Conservation (phyloP, 2,888 invertebrate species). For the Xestia c-nigrum region DNA sequence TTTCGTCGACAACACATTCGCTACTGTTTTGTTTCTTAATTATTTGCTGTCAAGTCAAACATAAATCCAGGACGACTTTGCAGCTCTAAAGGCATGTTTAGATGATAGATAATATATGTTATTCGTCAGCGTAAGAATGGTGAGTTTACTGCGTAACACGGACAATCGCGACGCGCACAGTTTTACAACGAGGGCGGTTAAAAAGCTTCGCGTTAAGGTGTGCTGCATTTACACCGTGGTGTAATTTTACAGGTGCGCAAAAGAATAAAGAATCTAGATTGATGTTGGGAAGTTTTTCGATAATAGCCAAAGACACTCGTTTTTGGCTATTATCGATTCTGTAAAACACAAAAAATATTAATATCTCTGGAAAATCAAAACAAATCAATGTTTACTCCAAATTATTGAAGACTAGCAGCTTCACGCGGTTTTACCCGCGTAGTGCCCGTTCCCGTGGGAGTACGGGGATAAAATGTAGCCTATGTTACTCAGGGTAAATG, state of each 20-base stretch:
- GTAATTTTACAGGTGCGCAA: slow-evolving; percentile 43
- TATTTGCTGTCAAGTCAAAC: slow-evolving; percentile 58
- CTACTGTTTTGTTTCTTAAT: slow-evolving; percentile 55
- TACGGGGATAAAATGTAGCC: no score
- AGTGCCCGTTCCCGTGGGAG: no score
- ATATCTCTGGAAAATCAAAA: background rate
- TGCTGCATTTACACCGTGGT: slow-evolving; percentile 73
- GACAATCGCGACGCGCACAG: slow-evolving; percentile 85
- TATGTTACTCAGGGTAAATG: no score
- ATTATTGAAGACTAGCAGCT: no score
- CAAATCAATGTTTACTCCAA: background rate
- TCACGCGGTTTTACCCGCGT: no score
- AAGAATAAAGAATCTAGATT: background rate
- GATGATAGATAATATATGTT: slow-evolving; percentile 83
- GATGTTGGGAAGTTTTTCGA: background rate
- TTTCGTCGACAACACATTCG: background rate
- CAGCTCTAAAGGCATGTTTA: slow-evolving; percentile 75
- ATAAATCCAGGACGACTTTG: slow-evolving; percentile 50
- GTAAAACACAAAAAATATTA: background rate
- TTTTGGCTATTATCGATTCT: background rate
- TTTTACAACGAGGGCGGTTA: slow-evolving; percentile 89
- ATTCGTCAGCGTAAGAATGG: slow-evolving; percentile 82
- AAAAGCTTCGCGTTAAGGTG: slow-evolving; percentile 85
- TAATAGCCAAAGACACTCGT: background rate
- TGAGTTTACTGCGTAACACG: slow-evolving; percentile 88